Percentiles rank a stretch among this genome's conserved stretches.
These are phyloP conservation scores for Archips xylosteana DNA, from an alignment of 2,888 invertebrate species.

Conservation along the genomic window DNA sequence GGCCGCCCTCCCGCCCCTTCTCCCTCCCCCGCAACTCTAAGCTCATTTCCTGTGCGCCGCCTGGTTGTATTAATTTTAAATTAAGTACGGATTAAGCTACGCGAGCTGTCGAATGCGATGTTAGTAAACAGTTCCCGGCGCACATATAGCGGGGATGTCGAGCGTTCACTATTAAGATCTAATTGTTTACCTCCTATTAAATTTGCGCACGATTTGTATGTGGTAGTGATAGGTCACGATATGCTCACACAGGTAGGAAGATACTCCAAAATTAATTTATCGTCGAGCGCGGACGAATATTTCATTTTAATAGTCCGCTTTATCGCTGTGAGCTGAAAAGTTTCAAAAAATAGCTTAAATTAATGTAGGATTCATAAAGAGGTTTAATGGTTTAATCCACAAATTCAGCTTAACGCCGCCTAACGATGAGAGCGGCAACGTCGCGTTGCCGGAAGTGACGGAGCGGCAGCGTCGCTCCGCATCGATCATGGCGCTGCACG, in stretches of 20 bases:
- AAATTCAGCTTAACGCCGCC: constrained; percentile 61
- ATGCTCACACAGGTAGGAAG: background rate
- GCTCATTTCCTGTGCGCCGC: constrained; percentile 89
- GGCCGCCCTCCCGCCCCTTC: constrained; percentile 51
- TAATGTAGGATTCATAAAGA: constrained; percentile 50
- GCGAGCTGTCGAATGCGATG: constrained; percentile 50
- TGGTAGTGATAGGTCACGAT: background rate
- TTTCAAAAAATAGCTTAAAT: constrained; percentile 19
- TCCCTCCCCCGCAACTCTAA: constrained; percentile 79
- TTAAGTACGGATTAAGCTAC: constrained; percentile 86
- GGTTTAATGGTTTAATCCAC: constrained; percentile 57
- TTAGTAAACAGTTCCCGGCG: constrained; percentile 51
- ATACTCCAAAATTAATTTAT: constrained; percentile 3
- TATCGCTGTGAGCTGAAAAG: constrained; percentile 9
- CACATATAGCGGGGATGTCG: constrained; percentile 12
- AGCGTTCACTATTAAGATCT: background rate
- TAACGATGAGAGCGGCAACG: constrained; percentile 69
- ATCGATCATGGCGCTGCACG: constrained; percentile 85
- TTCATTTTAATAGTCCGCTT: constrained; percentile 16
- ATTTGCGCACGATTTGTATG: background rate
- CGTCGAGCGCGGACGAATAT: background rate
- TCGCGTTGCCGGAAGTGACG: constrained; percentile 86
- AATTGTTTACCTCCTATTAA: constrained; percentile 6
- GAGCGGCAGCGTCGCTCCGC: constrained; percentile 87
- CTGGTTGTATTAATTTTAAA: constrained; percentile 90